Conservation (phyloP, 2,888 invertebrate genomes). For the Melinopterus prodromus region DNA sequence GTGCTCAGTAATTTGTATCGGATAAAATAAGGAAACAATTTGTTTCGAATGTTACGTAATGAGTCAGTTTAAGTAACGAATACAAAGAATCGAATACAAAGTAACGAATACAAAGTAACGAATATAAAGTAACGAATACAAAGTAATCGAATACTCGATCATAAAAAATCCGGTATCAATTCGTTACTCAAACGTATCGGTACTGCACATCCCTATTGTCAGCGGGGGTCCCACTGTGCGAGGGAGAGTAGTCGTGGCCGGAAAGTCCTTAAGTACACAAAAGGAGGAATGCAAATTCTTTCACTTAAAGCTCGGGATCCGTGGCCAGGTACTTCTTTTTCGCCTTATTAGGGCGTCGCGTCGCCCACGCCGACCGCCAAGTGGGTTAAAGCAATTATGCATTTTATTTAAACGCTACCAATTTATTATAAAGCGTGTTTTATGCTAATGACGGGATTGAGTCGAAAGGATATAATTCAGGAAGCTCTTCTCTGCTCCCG, state of each 20-base stretch:
- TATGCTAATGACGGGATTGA: constrained; percentile 54
- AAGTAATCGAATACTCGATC: too few relatives aligned
- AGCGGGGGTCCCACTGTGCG: too few relatives aligned
- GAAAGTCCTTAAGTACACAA: constrained; percentile 25
- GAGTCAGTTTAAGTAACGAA: too few relatives aligned
- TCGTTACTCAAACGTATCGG: too few relatives aligned
- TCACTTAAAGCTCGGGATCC: constrained; percentile 17
- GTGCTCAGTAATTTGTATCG: too few relatives aligned
- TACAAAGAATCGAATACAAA: too few relatives aligned
- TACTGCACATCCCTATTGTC: too few relatives aligned
- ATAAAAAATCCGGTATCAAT: too few relatives aligned
- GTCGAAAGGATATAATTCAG: constrained; percentile 53
- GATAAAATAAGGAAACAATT: too few relatives aligned
- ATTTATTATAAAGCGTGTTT: constrained; percentile 57
- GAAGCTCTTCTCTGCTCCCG: constrained; percentile 15
- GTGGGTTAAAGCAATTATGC: constrained; percentile 54
- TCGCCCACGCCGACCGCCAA: constrained; percentile 7
- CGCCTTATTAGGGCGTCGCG: background rate
- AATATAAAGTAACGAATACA: too few relatives aligned
- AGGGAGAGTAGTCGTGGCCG: background rate
- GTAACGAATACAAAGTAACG: too few relatives aligned
- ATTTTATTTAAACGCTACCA: constrained; percentile 55
- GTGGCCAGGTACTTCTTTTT: constrained; percentile 23
- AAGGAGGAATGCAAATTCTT: constrained; percentile 23
- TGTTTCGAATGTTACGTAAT: too few relatives aligned